Percentiles rank a stretch among this genome's conserved stretches.
Conservation (phyloP, 2,113 vertebrate genomes). For the Heterocephalus glaber region DNA sequence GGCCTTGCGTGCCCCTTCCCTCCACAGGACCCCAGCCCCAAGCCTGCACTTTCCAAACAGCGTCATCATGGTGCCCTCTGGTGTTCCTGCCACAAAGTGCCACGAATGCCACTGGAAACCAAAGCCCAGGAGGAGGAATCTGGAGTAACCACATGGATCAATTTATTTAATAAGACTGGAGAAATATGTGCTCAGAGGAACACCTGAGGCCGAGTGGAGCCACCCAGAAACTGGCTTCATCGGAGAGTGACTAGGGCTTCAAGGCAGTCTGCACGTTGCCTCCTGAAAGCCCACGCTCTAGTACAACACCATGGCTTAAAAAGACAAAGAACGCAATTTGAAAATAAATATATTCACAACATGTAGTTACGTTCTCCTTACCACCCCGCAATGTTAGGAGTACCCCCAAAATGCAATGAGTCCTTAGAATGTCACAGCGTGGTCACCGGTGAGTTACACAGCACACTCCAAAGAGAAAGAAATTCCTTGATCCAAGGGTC, state of each 20-base stretch:
- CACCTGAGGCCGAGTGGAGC: background rate
- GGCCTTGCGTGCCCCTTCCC: background rate
- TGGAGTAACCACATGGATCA: background rate
- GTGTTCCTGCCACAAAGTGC: conserved; percentile 29
- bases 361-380: conserved; percentile 13
- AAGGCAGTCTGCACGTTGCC: background rate
- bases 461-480: background rate
- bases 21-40: background rate
- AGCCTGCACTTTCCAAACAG: background rate
- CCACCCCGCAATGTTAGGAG: background rate
- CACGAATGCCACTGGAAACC: conserved; percentile 33
- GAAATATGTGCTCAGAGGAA: background rate
- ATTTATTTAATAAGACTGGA: conserved; percentile 24
- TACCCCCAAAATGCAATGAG: background rate
- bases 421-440: conserved; percentile 30
- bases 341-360: conserved; percentile 79
- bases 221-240: conserved; percentile 6
- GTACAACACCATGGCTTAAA: conserved; percentile 20
- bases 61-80: conserved; percentile 74
- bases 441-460: background rate
- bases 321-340: conserved; percentile 7
- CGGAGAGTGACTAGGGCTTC: background rate
- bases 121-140: background rate
- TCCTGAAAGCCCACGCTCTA: background rate
- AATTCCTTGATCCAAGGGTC: background rate